Percentiles rank a stretch among this genome's conserved stretches.
These are phyloP conservation scores for Spea multiplicata DNA, from an alignment of 2,113 vertebrate species.

Conservation along the genomic window DNA sequence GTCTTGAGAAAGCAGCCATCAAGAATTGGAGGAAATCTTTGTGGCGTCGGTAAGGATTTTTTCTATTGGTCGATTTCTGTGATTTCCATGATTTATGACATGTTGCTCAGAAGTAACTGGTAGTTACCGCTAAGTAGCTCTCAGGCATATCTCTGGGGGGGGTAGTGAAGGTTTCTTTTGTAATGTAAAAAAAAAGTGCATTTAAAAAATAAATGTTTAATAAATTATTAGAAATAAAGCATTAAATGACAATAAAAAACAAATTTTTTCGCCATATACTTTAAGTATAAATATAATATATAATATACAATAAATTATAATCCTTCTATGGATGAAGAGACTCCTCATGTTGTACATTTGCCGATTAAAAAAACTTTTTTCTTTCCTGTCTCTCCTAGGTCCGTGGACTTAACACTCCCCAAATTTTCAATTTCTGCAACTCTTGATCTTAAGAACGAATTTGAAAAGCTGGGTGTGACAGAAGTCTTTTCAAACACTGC, in stretches of 20 bases:
- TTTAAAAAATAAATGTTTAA: background rate
- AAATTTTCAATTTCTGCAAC: slow-evolving; percentile 70
- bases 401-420: slow-evolving; percentile 66
- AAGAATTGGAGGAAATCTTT: slow-evolving; percentile 57
- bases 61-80: background rate
- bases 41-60: slow-evolving; percentile 55
- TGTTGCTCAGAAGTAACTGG: background rate
- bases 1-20: slow-evolving; percentile 51
- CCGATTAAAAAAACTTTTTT: background rate
- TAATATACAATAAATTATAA: too few species aligned
- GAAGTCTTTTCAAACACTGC: slow-evolving; percentile 64
- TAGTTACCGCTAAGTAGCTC: background rate
- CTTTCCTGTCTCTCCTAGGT: slow-evolving; percentile 49
- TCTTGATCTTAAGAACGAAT: slow-evolving; percentile 58
- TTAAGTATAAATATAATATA: too few species aligned
- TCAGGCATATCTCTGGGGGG: too few species aligned
- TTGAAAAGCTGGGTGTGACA: slow-evolving; percentile 71
- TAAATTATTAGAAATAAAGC: background rate
- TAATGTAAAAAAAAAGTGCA: background rate
- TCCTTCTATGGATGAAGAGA: too few species aligned
- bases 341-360: too few species aligned
- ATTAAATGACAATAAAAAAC: too few species aligned
- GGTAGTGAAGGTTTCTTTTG: too few species aligned
- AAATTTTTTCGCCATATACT: too few species aligned
- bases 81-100: background rate